phyloP scores from a whole-genome alignment of 2,113 vertebrate genomes.

The Lycaon pictus region DNA sequence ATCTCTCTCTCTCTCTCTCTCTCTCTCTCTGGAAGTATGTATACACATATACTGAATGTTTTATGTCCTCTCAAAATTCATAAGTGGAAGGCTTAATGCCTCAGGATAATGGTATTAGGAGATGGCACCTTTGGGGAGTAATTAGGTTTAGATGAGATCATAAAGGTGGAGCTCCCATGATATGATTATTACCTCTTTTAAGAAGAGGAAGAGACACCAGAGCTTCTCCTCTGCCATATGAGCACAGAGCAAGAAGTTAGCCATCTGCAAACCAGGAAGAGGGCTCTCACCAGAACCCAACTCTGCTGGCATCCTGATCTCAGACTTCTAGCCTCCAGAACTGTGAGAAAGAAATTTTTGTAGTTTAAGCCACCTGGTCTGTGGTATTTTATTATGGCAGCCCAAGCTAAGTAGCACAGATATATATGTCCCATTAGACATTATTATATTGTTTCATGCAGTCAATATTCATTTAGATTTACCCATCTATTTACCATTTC shows the following conservation, averaged over 20 bases:
- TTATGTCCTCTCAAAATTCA: background rate
- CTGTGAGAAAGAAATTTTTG: background rate
- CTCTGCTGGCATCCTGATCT: background rate
- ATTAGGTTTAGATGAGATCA: background rate
- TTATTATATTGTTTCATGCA: background rate
- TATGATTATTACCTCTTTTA: background rate
- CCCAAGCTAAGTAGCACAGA: background rate
- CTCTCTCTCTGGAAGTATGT: too few species aligned
- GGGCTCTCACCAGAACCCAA: background rate
- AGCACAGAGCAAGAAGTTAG: background rate
- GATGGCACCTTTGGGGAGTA: background rate
- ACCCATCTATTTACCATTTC: background rate
- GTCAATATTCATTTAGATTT: background rate
- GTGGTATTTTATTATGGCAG: background rate
- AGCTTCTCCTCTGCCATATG: background rate
- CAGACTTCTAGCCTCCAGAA: background rate
- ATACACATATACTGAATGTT: background rate
- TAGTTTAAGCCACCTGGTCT: background rate
- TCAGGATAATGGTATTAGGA: background rate
- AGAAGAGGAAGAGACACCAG: background rate
- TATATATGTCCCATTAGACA: background rate
- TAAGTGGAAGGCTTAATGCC: background rate
- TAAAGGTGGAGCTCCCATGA: background rate
- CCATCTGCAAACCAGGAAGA: background rate
- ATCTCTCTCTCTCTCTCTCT: background rate